phyloP scores from a whole-genome alignment of 2,797 vertebrate genomes.

The Gallirallus australis region DNA sequence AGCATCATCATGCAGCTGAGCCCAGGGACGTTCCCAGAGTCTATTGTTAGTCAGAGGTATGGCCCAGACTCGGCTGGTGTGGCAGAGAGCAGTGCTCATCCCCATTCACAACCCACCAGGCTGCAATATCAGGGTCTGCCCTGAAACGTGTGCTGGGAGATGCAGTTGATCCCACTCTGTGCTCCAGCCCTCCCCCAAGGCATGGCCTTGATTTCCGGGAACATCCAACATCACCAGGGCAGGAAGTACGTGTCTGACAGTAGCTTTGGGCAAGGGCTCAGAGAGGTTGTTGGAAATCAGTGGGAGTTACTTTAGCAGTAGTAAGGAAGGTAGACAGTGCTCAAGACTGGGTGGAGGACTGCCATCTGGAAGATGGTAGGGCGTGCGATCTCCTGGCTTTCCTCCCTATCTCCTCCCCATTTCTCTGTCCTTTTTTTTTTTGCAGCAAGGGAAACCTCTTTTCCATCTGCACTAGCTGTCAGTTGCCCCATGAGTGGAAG shows the following conservation, averaged over 20 bases:
- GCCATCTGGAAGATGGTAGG: neutral
- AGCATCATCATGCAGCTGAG: neutral
- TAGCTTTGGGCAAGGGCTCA: neutral
- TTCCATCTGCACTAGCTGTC: neutral
- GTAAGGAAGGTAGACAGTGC: neutral
- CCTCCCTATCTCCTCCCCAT: rapidly evolving
- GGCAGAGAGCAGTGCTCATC: neutral
- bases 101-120: neutral
- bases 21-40: neutral
- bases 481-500: neutral
- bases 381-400: neutral
- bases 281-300: neutral
- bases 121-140: neutral
- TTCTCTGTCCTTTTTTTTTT: neutral
- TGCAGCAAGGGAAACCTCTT: neutral
- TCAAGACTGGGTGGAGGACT: neutral
- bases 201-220: neutral
- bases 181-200: neutral
- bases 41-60: neutral
- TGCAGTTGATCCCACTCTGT: neutral
- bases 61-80: neutral
- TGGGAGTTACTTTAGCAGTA: neutral
- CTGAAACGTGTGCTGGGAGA: neutral
- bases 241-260: neutral
- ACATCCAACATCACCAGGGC: neutral